Evolutionary conservation across 2,797 vertebrate genomes (phyloP), one percentile per base, ranked within the genome.

Genomic region (Enteromius paludinosus): DNA sequence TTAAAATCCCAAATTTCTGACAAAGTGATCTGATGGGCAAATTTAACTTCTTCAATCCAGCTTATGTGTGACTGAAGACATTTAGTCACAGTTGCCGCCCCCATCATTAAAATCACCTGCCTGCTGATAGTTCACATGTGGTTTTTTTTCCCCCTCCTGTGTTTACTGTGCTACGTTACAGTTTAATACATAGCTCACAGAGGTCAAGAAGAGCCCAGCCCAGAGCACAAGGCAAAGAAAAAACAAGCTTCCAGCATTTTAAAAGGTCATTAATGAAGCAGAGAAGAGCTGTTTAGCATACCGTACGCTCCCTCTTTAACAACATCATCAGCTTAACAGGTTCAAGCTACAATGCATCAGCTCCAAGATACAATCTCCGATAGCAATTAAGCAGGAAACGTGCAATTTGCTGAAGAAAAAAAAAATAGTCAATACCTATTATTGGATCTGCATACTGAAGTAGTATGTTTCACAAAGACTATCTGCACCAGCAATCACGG

Each of bases 341-440:
- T 90, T 93, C 90, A 91, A 89, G 89, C 85, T 73, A 90, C 81
- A 79, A 91, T 89, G 88, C 91, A 88, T 94, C 92, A 92, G 86
- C 90, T 90, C 88, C 83, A 81, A 89, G 95, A 95, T 95, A 95
- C 90, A 90, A 95, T 95, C 94, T 93, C 93, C 93, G 87, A 93
- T 94, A 95, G 93, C 95, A 95, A 95, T 95, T 95, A 95, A 92
- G 92, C 88, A 84, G 92, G 91, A 94, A 94, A 93, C 89, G 78
- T 91, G 92, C 91, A 91, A 94, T 94, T 94, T 94, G 91, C 89
- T 81, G 79, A 89, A 87, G 87, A 81, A 59, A 75, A 81, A 54
- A 61, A 79, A 84, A 85, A 61, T 73, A 87, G 92, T 93, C 95
- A 88, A 95, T 94, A 93, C 59, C 65, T 87, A 86, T 80, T 78